These are phyloP conservation scores for Trimorus sp. DNA, from an alignment of 2,888 invertebrate genomes.

Conservation along the genomic window DNA sequence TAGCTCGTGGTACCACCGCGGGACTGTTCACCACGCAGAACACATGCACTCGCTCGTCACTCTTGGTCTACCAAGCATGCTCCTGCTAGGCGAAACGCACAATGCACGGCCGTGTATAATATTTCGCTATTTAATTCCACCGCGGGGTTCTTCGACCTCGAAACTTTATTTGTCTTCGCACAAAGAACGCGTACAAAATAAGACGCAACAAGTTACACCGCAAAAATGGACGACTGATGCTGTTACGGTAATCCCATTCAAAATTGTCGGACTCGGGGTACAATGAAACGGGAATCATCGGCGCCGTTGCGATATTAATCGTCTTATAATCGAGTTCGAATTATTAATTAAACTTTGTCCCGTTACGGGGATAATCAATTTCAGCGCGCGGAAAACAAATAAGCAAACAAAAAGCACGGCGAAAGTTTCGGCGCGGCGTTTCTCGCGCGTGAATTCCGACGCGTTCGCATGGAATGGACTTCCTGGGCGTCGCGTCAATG, in stretches of 20 bases:
- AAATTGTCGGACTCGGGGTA: background rate
- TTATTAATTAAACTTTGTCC: background rate
- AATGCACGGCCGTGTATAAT: slow-evolving; percentile 67
- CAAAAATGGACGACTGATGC: slow-evolving; percentile 3
- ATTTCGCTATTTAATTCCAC: slow-evolving; percentile 62
- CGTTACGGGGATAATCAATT: no score
- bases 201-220: slow-evolving; percentile 39
- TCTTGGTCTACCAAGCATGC: slow-evolving; percentile 72
- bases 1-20: slow-evolving; percentile 25
- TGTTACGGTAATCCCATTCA: background rate
- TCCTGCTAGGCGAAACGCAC: slow-evolving; percentile 68
- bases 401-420: background rate
- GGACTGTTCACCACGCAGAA: slow-evolving; percentile 67
- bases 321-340: slow-evolving; percentile 5
- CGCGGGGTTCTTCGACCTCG: slow-evolving; percentile 52
- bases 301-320: background rate
- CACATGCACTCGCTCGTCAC: slow-evolving; percentile 66
- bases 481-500: slow-evolving; percentile 5
- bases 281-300: background rate
- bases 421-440: background rate
- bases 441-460: slow-evolving; percentile 9
- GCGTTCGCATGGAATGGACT: slow-evolving; percentile 18
- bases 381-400: no score
- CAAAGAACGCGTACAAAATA: slow-evolving; percentile 28
- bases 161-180: slow-evolving; percentile 40